Evolutionary conservation across 2,888 invertebrate species (phyloP), one percentile per base, ranked within the genome.

Genomic region (Itoplectis maculator): DNA sequence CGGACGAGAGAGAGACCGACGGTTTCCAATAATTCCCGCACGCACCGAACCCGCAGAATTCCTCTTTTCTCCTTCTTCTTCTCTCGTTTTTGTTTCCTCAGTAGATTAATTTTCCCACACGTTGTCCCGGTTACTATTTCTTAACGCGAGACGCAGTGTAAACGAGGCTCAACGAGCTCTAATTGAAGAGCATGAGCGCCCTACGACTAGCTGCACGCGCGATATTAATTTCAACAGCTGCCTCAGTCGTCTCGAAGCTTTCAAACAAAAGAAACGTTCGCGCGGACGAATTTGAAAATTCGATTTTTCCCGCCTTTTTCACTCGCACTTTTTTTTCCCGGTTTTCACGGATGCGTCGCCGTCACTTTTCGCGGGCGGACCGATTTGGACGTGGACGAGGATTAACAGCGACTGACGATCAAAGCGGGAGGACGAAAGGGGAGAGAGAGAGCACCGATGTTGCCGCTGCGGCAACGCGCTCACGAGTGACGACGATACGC

Each of bases 401-500:
- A n/a, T n/a, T n/a, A n/a, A n/a, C n/a, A n/a, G n/a, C n/a, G 29
- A 51, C 47, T 18, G 9, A 51, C 20, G 11, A 40, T n/a, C n/a
- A n/a, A n/a, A n/a, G n/a, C n/a, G n/a, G n/a, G n/a, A n/a, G n/a
- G n/a, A n/a, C n/a, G n/a, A 13, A 49, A 49, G n/a, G 13, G 6
- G 20, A 49, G 15, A 35, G 37, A 59, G 29, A 59, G 72, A 47
- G 42, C 73, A 74, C 74, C 87, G 91, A 89, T 91, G 91, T 88
- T 90, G 87, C 88, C 90, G 79, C 88, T 87, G 54, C 87, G 90
- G 90, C 90, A 90, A 91, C 92, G 89, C 90, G 90, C 87, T 89
- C 89, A 88, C 90, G 90, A 92, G 88, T 92, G 92, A 88, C 88
- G 87, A 84, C 73, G 85, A 83, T 78, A 86, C 86, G 81, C 85